A percentile compares a stretch with the other conserved stretches of the same genome.
phyloP scores from a whole-genome alignment of 2,113 vertebrate genomes.

The Machaerirhynchus nigripectus region DNA sequence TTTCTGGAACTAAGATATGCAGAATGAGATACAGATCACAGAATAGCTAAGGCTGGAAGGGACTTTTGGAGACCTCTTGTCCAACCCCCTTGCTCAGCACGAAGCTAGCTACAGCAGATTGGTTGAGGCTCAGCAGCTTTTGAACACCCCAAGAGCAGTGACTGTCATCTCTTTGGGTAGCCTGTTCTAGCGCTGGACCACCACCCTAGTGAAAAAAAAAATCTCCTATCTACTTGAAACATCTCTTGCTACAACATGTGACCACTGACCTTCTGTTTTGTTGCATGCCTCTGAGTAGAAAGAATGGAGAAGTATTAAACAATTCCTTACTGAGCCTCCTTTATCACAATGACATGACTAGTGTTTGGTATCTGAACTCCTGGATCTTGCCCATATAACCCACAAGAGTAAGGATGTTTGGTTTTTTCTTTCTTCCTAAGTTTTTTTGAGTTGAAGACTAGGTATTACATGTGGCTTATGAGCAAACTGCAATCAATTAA shows the following conservation, averaged over 20 bases:
- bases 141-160: not conserved
- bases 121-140: not conserved
- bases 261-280: not conserved
- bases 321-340: not conserved
- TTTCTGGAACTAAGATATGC: not conserved
- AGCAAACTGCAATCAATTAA: slow-evolving; percentile 2
- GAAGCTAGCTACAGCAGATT: not conserved
- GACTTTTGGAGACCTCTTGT: not conserved
- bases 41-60: not conserved
- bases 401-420: not conserved
- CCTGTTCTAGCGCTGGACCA: not conserved
- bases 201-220: not conserved
- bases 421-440: not conserved
- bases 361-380: not conserved
- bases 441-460: not conserved
- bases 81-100: not conserved
- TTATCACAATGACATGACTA: not conserved
- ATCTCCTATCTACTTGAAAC: not conserved
- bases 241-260: not conserved
- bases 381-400: not conserved
- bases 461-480: slow-evolving; percentile 8
- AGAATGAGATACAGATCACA: not conserved
- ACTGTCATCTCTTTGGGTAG: not conserved
- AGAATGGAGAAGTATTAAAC: not conserved
- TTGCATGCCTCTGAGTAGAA: not conserved